A percentile compares a stretch with the other conserved stretches of the same genome.
Evolutionary conservation across 2,797 vertebrate species (phyloP).

Genomic region (Coregonus suidteri): DNA sequence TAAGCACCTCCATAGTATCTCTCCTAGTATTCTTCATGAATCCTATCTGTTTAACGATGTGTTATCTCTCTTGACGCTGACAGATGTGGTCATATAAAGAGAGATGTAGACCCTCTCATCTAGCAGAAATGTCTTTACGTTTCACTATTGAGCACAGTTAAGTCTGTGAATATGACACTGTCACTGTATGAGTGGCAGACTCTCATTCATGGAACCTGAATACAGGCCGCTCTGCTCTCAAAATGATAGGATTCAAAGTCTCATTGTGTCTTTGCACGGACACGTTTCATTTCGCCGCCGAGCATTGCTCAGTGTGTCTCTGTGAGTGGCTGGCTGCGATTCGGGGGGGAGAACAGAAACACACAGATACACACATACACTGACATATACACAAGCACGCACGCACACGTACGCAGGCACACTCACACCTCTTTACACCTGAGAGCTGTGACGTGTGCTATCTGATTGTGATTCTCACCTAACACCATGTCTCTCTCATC

Average conservation of each 20-base stretch:
- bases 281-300: not conserved
- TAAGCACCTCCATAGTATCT: not conserved
- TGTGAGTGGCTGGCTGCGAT: not conserved
- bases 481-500: not conserved
- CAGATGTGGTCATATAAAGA: not conserved
- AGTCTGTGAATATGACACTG: not conserved
- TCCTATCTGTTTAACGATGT: not conserved
- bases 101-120: not conserved
- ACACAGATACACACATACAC: conserved; percentile 8
- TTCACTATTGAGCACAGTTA: not conserved
- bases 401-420: conserved; percentile 6
- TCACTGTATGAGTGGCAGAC: not conserved
- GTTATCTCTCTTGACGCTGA: not conserved
- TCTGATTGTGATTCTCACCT: conserved; percentile 1
- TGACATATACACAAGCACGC: conserved; percentile 8
- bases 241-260: not conserved
- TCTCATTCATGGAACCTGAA: not conserved
- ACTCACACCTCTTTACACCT: conserved; percentile 10
- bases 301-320: not conserved
- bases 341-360: not conserved
- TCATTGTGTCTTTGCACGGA: not conserved
- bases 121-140: not conserved
- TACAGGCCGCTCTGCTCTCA: not conserved
- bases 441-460: not conserved
- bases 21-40: not conserved